These are phyloP conservation scores for Oreochromis niloticus DNA, from an alignment of 2,113 vertebrate genomes.

Conservation along the genomic window DNA sequence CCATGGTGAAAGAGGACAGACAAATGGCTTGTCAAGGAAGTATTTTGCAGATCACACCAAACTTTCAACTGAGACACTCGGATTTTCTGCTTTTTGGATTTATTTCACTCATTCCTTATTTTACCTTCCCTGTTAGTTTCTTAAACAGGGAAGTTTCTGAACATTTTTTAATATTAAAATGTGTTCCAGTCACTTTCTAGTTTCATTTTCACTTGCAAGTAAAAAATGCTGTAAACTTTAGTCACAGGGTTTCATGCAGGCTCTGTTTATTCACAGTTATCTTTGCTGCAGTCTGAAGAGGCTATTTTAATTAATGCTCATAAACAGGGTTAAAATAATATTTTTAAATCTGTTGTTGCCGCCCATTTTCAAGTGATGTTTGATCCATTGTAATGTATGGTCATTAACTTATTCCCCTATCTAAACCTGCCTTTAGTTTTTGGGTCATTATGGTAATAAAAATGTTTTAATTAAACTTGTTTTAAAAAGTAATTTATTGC, in stretches of 20 bases:
- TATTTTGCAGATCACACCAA: background rate
- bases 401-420: background rate
- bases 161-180: background rate
- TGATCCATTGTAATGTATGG: background rate
- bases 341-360: background rate
- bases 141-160: background rate
- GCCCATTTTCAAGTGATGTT: background rate
- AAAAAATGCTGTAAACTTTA: background rate
- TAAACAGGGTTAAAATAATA: background rate
- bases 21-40: background rate
- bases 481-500: background rate
- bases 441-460: background rate
- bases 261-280: background rate
- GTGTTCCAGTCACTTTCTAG: accelerated
- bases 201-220: background rate
- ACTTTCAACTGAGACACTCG: background rate
- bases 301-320: background rate
- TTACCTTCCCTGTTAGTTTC: accelerated
- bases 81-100: background rate
- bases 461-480: accelerated
- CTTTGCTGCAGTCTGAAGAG: background rate
- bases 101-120: accelerated
- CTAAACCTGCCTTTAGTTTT: background rate
- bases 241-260: accelerated
- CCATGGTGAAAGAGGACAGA: background rate